phyloP scores from a whole-genome alignment of 2,797 vertebrate genomes.

The Scyliorhinus canicula region DNA sequence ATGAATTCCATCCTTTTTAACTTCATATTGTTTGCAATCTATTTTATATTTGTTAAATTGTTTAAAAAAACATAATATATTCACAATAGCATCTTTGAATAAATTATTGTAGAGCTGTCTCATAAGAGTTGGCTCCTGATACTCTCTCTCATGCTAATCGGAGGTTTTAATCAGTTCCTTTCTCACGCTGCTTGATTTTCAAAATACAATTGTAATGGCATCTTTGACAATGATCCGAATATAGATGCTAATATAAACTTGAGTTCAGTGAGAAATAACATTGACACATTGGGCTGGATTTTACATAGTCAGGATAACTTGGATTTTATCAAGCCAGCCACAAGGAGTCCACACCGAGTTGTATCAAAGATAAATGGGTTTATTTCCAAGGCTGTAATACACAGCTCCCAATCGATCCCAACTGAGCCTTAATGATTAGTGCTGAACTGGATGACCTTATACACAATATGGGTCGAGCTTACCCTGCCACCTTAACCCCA shows the following conservation, averaged over 20 bases:
- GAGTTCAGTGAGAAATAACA: background rate
- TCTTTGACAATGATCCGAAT: background rate
- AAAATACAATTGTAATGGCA: background rate
- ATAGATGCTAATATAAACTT: background rate
- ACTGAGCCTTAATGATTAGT: too few relatives aligned
- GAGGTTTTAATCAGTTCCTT: background rate
- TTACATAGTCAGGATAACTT: too few relatives aligned
- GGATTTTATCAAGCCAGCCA: too few relatives aligned
- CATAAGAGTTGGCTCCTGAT: background rate
- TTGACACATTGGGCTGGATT: too few relatives aligned
- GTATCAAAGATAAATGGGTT: too few relatives aligned
- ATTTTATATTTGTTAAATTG: background rate
- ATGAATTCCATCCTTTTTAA: background rate
- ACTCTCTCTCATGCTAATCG: background rate
- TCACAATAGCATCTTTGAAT: background rate
- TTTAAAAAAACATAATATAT: background rate
- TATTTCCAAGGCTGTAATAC: too few relatives aligned
- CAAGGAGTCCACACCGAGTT: too few relatives aligned
- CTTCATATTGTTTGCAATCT: background rate
- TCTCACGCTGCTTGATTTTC: background rate
- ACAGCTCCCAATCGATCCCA: too few relatives aligned
- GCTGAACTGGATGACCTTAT: too few relatives aligned
- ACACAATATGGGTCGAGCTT: too few relatives aligned
- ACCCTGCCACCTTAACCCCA: too few relatives aligned
- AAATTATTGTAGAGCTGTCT: background rate